Conservation (phyloP, 2,888 invertebrate genomes). For the Thecophora atra region DNA sequence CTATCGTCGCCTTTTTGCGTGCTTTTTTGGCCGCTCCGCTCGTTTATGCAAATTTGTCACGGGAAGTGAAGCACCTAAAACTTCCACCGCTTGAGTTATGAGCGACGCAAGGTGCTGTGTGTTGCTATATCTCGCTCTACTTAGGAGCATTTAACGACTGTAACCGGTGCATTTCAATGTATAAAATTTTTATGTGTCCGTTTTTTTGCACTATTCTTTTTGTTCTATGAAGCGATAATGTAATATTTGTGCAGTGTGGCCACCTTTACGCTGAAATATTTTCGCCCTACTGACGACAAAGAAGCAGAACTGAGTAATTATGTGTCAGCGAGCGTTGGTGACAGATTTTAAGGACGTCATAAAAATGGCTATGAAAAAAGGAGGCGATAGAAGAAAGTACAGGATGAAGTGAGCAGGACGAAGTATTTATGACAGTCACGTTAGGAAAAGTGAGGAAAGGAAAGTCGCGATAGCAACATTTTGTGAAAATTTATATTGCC, state of each 20-base stretch:
- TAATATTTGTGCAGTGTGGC: not conserved
- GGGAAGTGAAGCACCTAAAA: slow-evolving; percentile 1
- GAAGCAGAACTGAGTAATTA: no score
- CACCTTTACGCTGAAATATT: not conserved
- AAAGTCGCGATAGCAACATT: not conserved
- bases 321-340: not conserved
- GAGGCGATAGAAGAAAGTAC: no score
- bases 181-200: not conserved
- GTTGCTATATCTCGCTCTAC: not conserved
- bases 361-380: not conserved
- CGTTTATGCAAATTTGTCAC: slow-evolving; percentile 7
- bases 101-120: not conserved
- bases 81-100: not conserved
- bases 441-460: not conserved
- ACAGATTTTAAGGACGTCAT: not conserved
- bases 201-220: not conserved
- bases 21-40: no score
- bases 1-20: not conserved
- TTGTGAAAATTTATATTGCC: slow-evolving; percentile 13
- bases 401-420: not conserved
- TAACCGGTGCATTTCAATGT: not conserved
- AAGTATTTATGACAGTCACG: not conserved
- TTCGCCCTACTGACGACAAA: no score
- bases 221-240: not conserved
- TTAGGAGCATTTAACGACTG: not conserved